Evolutionary conservation across 2,888 invertebrate species (phyloP), one percentile per base, ranked within the genome.

Genomic region (Dione vanillae): DNA sequence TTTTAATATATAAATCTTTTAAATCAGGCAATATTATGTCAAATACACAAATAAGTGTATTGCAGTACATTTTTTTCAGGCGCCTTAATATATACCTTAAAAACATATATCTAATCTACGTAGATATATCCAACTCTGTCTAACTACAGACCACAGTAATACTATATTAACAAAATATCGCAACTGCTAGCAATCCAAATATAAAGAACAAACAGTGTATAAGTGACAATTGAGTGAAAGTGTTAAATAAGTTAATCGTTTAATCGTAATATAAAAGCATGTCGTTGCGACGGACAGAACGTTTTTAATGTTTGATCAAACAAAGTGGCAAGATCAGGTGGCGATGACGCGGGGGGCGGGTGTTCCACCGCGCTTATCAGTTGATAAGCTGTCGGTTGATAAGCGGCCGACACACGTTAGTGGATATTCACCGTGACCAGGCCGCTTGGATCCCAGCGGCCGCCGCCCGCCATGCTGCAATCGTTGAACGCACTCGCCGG

Each of bases 401-500:
- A 85, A 73, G 69, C 67, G 79, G 81, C 81, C 79, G 81, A 85
- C 90, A 88, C 85, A 87, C 87, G 86, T 81, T 83, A 85, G 83
- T 84, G 85, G 84, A 82, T 80, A 84, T 86, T 87, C 91, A 91
- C 83, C 88, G 90, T 94, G 92, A 91, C 92, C 87, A 89, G 91
- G 90, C 86, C 85, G 88, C 88, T 88, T 76, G 84, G 84, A 77
- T 81, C 75, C 76, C 84, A 86, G 86, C 91, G 92, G 93, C 92
- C 92, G 93, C 92, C 92, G 93, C 93, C 92, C 95, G 92, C 88
- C 79, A 97, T 97, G 97, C 95, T 97, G 91, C 96, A 97, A 92
- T 96, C 97, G 82, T 94, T 97, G 92, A 97, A 97, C 94, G 96
- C 96, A 89, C 95, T 97, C 94, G 97, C 97, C 94, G 97, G 97